Evolutionary conservation across 2,888 invertebrate genomes (phyloP).

Genomic region (Yponomeuta plumbellus): DNA sequence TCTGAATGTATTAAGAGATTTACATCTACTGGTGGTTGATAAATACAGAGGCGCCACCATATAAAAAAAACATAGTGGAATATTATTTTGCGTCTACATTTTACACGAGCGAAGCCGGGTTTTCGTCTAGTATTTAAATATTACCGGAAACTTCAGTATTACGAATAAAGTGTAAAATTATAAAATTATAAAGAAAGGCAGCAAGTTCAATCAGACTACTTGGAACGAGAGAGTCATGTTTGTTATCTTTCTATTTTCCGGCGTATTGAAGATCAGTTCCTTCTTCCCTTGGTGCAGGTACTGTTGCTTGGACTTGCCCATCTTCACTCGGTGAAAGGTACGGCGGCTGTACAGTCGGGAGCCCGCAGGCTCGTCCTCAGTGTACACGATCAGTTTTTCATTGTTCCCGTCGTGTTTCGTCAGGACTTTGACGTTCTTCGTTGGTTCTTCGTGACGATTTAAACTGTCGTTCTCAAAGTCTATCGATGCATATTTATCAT

Average conservation of each 20-base stretch:
- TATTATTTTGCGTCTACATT: no score
- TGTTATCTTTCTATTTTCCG: slow-evolving; percentile 42
- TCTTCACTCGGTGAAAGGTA: not conserved
- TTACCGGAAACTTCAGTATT: no score
- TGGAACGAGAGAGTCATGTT: slow-evolving; percentile 54
- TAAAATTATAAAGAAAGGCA: not conserved
- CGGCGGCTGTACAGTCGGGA: not conserved
- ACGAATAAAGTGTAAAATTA: not conserved
- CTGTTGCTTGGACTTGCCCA: not conserved
- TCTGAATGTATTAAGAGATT: no score
- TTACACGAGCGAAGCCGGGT: no score
- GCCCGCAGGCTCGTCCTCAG: not conserved
- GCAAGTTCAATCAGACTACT: slow-evolving; percentile 25
- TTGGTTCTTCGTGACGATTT: not conserved
- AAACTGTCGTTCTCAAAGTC: slow-evolving; percentile 5
- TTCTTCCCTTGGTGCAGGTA: slow-evolving; percentile 36
- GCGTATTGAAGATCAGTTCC: slow-evolving; percentile 46
- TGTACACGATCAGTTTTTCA: slow-evolving; percentile 8
- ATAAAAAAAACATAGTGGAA: no score
- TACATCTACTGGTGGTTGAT: no score
- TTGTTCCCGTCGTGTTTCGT: slow-evolving; percentile 28
- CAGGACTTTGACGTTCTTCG: slow-evolving; percentile 21
- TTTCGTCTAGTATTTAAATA: no score
- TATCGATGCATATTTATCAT: slow-evolving; percentile 19
- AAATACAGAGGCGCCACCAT: no score